These are phyloP conservation scores for Parasteatoda tepidariorum DNA, from an alignment of 1,140 invertebrate species.

Conservation along the genomic window DNA sequence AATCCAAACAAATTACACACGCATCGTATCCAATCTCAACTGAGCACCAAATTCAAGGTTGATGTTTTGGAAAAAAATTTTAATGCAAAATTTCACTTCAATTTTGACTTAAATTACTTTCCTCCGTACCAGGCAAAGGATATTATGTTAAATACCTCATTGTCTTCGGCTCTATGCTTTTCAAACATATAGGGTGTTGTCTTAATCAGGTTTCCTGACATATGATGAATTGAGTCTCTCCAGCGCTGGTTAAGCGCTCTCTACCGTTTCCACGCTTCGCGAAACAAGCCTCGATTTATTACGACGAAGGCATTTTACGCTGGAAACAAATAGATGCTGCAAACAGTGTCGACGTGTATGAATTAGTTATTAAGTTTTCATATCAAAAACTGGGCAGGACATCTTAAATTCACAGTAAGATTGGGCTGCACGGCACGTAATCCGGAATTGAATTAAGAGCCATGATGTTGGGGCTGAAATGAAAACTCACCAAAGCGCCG, in stretches of 20 bases:
- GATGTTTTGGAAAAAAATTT: no score
- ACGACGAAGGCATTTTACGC: not conserved
- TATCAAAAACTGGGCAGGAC: not conserved
- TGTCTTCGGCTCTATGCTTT: slow-evolving; percentile 29
- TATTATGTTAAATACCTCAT: slow-evolving; percentile 40
- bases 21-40: no score
- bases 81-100: not conserved
- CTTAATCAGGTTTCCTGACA: slow-evolving; percentile 47
- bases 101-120: not conserved
- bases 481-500: no score
- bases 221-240: slow-evolving; percentile 36
- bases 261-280: not conserved
- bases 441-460: no score
- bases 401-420: slow-evolving; percentile 10
- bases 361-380: slow-evolving; percentile 37
- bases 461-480: no score
- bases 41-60: no score
- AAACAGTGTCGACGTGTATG: slow-evolving; percentile 24
- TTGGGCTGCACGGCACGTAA: slow-evolving; percentile 16
- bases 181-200: slow-evolving; percentile 43
- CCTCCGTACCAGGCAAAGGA: no score
- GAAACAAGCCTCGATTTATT: slow-evolving; percentile 11
- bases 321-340: slow-evolving; percentile 8
- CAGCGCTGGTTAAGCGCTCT: no score
- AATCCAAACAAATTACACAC: no score